Base-by-base conservation (phyloP, 1,140 invertebrate genomes). In the Brevipalpus yothersi region DNA sequence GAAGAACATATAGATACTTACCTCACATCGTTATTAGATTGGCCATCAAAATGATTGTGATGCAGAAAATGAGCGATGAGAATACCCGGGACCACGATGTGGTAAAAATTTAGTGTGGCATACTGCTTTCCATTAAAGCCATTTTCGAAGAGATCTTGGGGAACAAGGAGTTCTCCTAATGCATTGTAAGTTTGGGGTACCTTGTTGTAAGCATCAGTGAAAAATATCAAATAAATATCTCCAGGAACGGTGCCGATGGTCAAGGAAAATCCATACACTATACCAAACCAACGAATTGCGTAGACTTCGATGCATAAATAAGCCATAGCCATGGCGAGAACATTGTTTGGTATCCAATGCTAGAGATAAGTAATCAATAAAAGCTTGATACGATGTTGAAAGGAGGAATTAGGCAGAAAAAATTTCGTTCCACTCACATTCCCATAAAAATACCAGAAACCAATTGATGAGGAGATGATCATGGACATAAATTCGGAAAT, bases 181-280 rank as follows among this genome's bases (percentile, higher is more conserved):
- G 93, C 94, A 72, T 99, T 93, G 72, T 99, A 98, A 19, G 87
- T 91, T 72, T 88, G 97, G 17, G 94, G 94, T 5, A 99, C 94
- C n/a, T 90, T 95, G 13, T 95, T 87, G 94, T 98, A 98, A 23
- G 98, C 95, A 72, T 98, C 89, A n/a, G n/a, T n/a, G n/a, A n/a
- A n/a, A n/a, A 53, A 94, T 98, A 57, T 90, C 93, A 77, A 99
- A 99, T 13, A 79, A 92, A 95, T 95, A 75, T 99, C 99, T 61
- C 98, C 87, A 71, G 99, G 95, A 71, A 99, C 99, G 58, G 98
- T 73, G 71, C 99, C 97, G 5, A 99, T 77, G 13, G 94, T 95
- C 63, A 83, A 75, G 68, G 97, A 94, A 69, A 86, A 90, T 15
- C 95, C 95, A 39, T 90, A 97, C 31, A 87, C 80, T 58, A 95